Conservation (phyloP, 2,797 vertebrate species). For the Sebastolobus altivelis region DNA sequence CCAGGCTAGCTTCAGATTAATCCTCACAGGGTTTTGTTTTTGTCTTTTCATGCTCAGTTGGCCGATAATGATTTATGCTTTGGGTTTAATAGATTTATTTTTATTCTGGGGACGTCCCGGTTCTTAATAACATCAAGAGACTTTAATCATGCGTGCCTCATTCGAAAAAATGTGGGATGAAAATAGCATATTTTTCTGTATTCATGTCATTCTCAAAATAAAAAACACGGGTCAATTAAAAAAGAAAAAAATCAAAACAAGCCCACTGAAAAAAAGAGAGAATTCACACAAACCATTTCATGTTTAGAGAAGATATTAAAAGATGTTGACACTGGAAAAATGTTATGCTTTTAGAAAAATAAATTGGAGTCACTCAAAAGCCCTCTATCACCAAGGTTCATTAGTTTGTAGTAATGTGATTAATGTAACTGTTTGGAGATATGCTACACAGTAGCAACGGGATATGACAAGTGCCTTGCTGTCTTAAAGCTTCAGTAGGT, state of each 20-base stretch:
- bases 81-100: neutral
- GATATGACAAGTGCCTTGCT: neutral
- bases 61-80: neutral
- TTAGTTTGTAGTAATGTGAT: neutral
- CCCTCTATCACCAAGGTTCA: neutral
- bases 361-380: neutral
- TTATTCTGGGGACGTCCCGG: neutral
- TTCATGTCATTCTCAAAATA: neutral
- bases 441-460: neutral
- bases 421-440: neutral
- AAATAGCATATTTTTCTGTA: neutral
- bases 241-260: neutral
- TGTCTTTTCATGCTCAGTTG: neutral
- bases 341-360: neutral
- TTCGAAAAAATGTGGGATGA: no score
- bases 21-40: neutral
- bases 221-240: neutral
- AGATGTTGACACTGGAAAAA: neutral
- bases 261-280: neutral
- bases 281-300: neutral
- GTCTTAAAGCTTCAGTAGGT: no score
- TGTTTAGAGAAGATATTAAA: neutral
- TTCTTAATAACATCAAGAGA: neutral
- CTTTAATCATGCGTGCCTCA: neutral
- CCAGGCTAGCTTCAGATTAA: neutral